Conservation (phyloP, 2,797 vertebrate genomes). For the Lates japonicus region DNA sequence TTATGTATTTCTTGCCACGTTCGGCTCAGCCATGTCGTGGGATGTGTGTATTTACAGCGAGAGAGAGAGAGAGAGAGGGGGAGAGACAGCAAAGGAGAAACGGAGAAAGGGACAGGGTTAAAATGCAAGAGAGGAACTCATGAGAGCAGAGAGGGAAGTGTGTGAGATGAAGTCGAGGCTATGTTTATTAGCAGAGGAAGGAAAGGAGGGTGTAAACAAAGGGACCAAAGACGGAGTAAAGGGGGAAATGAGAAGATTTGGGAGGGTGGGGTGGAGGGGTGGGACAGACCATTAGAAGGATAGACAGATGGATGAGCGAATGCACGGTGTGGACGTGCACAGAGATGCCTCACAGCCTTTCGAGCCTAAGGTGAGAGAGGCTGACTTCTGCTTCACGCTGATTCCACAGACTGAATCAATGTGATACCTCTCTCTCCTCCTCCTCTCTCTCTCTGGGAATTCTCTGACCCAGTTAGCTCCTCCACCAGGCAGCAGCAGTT, state of each 20-base stretch:
- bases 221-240: conserved; percentile 8
- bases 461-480: conserved; percentile 88
- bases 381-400: conserved; percentile 67
- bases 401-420: conserved; percentile 69
- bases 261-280: neutral
- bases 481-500: conserved; percentile 81
- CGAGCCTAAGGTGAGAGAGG: conserved; percentile 52
- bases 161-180: conserved; percentile 31
- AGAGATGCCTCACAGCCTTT: conserved; percentile 28
- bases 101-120: conserved; percentile 13
- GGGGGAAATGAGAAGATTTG: conserved; percentile 29
- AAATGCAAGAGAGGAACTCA: conserved; percentile 20
- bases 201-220: conserved; percentile 49
- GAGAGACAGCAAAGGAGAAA: conserved; percentile 1
- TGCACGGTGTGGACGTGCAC: conserved; percentile 36
- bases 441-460: conserved; percentile 79
- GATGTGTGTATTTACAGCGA: conserved; percentile 7
- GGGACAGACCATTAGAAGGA: conserved; percentile 22
- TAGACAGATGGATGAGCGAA: conserved; percentile 33
- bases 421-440: conserved; percentile 46
- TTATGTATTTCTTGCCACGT: neutral
- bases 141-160: conserved; percentile 13
- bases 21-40: neutral
- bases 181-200: conserved; percentile 45
- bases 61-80: conserved; percentile 17